Conservation (phyloP, 2,797 vertebrate species). For the Pristis pectinata region DNA sequence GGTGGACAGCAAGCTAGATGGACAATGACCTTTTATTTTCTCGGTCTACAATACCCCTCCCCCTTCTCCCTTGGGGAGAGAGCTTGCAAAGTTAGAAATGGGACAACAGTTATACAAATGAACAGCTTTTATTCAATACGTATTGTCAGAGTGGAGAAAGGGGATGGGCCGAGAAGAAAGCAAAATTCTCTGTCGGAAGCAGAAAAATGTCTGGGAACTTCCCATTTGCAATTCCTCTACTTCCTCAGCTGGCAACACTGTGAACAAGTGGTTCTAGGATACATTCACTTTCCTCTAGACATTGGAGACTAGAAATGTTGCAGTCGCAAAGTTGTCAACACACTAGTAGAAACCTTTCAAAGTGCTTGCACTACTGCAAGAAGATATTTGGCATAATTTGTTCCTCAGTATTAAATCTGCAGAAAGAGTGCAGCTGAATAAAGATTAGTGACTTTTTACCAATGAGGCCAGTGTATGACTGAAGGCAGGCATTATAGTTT, state of each 20-base stretch:
- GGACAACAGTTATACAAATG: too few species aligned
- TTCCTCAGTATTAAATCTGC: background rate
- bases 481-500: conserved; percentile 71
- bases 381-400: background rate
- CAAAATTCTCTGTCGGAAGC: too few species aligned
- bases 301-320: background rate
- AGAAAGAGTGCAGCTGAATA: background rate
- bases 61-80: too few species aligned
- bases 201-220: too few species aligned
- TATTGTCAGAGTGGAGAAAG: too few species aligned
- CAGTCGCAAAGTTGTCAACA: background rate
- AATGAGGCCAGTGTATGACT: conserved; percentile 86
- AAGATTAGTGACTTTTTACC: conserved; percentile 58
- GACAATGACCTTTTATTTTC: background rate
- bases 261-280: background rate
- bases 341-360: background rate
- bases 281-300: background rate
- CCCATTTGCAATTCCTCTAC: background rate
- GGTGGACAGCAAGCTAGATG: background rate
- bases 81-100: too few species aligned
- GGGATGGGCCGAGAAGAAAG: too few species aligned
- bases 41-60: too few species aligned
- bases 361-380: background rate
- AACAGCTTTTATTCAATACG: too few species aligned
- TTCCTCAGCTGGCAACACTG: background rate